Evolutionary conservation across 30 jellyfish, hydroid and myxozoan species (phyloP).

Genomic region (Cassiopea andromeda): DNA sequence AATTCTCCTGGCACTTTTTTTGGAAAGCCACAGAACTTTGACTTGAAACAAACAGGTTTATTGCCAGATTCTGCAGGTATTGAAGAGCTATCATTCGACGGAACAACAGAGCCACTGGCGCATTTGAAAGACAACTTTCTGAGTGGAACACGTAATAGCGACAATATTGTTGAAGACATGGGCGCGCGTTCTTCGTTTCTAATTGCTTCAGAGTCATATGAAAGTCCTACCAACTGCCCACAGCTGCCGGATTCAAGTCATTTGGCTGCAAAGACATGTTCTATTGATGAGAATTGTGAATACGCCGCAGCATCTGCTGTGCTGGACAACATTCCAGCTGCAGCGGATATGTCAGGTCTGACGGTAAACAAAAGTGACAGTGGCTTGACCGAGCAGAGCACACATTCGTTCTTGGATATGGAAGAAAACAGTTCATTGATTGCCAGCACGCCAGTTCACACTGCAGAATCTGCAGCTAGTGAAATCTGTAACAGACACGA

Average conservation of each 20-base stretch:
- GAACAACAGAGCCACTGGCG: background rate
- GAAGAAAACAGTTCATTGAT: constrained; percentile 20
- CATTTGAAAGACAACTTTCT: too few relatives aligned
- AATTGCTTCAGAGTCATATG: background rate
- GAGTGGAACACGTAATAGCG: too few relatives aligned
- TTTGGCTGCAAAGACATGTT: background rate
- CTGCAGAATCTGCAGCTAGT: background rate
- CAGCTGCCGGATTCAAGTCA: background rate
- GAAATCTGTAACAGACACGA: background rate
- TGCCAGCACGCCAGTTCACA: constrained; percentile 49
- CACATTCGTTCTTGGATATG: background rate
- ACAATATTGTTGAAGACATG: too few relatives aligned
- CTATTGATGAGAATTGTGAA: background rate
- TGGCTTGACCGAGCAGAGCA: background rate
- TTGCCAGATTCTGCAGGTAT: background rate
- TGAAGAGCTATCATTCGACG: background rate
- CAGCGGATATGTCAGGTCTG: background rate
- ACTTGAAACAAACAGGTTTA: background rate
- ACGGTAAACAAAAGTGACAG: background rate
- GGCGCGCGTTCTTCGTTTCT: background rate
- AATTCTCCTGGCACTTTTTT: background rate
- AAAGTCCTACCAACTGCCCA: background rate
- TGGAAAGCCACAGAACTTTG: background rate
- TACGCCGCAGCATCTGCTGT: background rate
- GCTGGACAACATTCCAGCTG: background rate